Conservation (phyloP, 1,140 invertebrate species). For the Drosophila jambulina region DNA sequence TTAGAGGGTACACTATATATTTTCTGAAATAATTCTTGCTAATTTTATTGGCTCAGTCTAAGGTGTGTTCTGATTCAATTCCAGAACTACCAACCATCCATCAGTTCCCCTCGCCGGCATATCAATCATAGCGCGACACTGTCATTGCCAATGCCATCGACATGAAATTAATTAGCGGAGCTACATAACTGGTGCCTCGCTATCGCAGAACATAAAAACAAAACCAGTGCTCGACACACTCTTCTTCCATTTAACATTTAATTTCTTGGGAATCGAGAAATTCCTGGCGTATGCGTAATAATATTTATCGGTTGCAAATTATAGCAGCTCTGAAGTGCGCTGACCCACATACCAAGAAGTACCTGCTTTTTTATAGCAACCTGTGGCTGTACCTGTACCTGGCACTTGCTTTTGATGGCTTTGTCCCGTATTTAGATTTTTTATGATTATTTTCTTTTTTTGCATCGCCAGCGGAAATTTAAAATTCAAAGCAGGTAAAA, state of each 20-base stretch:
- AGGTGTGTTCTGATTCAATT: constrained; percentile 21
- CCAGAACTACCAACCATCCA: background rate
- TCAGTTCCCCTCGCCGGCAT: constrained; percentile 9
- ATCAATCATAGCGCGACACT: constrained; percentile 36
- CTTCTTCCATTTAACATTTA: constrained; percentile 26
- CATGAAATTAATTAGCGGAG: constrained; percentile 67
- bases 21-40: background rate
- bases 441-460: constrained; percentile 5
- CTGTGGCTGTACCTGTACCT: constrained; percentile 27
- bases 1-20: background rate
- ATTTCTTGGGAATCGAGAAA: constrained; percentile 43
- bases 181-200: constrained; percentile 27
- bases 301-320: constrained; percentile 13
- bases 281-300: constrained; percentile 41
- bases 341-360: constrained; percentile 49
- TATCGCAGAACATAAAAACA: constrained; percentile 25
- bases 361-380: constrained; percentile 16
- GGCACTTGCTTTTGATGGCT: constrained; percentile 35
- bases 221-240: constrained; percentile 8
- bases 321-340: constrained; percentile 16
- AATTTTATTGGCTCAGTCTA: constrained; percentile 7
- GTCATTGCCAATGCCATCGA: constrained; percentile 47
- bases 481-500: constrained; percentile 66
- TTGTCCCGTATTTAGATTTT: constrained; percentile 21
- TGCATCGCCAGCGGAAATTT: constrained; percentile 41